These are phyloP conservation scores for Drosophila sucinea DNA, from an alignment of 1,140 invertebrate genomes.

Conservation along the genomic window DNA sequence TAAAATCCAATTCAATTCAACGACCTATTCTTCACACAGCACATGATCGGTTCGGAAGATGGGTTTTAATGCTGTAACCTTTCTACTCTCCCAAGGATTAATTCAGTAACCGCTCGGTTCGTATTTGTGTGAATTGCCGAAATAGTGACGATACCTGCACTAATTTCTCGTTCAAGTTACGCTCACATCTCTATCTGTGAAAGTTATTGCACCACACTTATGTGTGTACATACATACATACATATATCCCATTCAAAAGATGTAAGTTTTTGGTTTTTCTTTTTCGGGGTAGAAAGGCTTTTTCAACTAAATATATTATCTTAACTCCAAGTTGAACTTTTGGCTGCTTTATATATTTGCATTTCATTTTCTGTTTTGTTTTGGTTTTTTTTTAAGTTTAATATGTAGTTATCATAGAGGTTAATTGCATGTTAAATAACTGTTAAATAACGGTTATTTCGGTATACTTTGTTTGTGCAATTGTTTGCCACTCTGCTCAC, in stretches of 20 bases:
- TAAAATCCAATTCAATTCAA: too few relatives aligned
- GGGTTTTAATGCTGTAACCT: too few relatives aligned
- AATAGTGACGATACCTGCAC: neutral
- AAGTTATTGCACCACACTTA: slow-evolving; percentile 75
- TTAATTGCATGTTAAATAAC: slow-evolving; percentile 79
- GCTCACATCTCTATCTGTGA: slow-evolving; percentile 35
- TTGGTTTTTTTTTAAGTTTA: slow-evolving; percentile 41
- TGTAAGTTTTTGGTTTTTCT: slow-evolving; percentile 2
- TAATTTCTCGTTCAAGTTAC: neutral
- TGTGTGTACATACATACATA: too few relatives aligned
- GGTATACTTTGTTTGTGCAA: slow-evolving; percentile 48
- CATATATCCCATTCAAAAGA: neutral
- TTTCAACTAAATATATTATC: slow-evolving; percentile 43
- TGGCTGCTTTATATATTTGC: slow-evolving; percentile 60
- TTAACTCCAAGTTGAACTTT: slow-evolving; percentile 47
- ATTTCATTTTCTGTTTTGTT: slow-evolving; percentile 50
- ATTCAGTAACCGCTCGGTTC: too few relatives aligned
- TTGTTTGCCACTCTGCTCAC: slow-evolving; percentile 32
- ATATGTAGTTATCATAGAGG: slow-evolving; percentile 28
- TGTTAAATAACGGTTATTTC: slow-evolving; percentile 67
- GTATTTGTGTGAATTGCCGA: too few relatives aligned
- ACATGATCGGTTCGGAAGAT: too few relatives aligned
- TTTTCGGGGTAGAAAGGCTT: slow-evolving; percentile 21
- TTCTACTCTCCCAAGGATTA: too few relatives aligned
- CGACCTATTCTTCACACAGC: too few relatives aligned